Evolutionary conservation across 2,797 vertebrate species (phyloP).

Genomic region (Girardinus metallicus): DNA sequence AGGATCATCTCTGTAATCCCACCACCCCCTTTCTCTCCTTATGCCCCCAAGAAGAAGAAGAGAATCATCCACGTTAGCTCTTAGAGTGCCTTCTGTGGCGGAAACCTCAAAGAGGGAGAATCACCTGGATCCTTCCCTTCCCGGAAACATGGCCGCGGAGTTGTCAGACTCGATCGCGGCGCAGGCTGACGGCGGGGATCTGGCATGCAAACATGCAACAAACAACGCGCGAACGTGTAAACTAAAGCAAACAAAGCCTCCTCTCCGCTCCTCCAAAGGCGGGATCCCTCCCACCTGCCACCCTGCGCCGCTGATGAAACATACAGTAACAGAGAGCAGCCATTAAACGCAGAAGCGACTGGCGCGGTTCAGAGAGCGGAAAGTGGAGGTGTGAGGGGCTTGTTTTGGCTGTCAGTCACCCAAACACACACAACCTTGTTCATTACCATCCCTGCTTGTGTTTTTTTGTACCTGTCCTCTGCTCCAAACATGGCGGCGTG

Average conservation of each 20-base stretch:
- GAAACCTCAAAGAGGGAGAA: conserved; percentile 55
- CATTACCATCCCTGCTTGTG: conserved; percentile 74
- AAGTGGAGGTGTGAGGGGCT: conserved; percentile 29
- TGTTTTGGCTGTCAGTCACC: conserved; percentile 59
- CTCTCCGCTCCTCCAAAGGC: conserved; percentile 70
- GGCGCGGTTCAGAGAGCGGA: conserved; percentile 51
- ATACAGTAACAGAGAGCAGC: conserved; percentile 77
- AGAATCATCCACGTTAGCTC: conserved; percentile 70
- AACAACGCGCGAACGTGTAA: conserved; percentile 80
- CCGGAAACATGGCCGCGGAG: conserved; percentile 72
- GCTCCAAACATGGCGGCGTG: conserved; percentile 53
- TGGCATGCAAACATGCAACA: conserved; percentile 77
- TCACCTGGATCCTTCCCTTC: conserved; percentile 57
- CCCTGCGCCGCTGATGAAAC: conserved; percentile 81
- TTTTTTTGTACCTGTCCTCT: conserved; percentile 53
- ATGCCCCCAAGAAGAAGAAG: conserved; percentile 57
- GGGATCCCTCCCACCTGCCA: conserved; percentile 78
- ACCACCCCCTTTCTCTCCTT: conserved; percentile 37
- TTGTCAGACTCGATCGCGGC: conserved; percentile 79
- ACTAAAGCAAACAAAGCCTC: conserved; percentile 84
- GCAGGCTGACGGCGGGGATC: conserved; percentile 72
- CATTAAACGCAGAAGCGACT: conserved; percentile 68
- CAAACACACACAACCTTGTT: conserved; percentile 62
- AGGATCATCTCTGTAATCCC: conserved; percentile 82
- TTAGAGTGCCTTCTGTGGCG: conserved; percentile 48